A percentile compares a stretch with the other conserved stretches of the same genome.
These are phyloP conservation scores for Coregonus sp. DNA, from an alignment of 2,797 vertebrate genomes.

Conservation along the genomic window DNA sequence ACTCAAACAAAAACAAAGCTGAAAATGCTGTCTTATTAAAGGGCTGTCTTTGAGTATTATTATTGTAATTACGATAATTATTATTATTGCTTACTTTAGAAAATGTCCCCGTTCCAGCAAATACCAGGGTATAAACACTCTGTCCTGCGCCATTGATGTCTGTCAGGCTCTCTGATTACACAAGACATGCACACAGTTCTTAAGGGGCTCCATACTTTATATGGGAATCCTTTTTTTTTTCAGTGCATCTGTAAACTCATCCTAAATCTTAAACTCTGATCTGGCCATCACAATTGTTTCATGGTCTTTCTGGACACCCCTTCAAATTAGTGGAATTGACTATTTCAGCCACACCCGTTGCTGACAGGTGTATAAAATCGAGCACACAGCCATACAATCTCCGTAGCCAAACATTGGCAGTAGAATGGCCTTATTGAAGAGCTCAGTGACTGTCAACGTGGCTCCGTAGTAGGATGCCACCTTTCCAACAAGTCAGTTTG, in stretches of 20 bases:
- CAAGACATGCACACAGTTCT: background rate
- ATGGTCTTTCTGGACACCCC: background rate
- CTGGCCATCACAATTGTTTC: background rate
- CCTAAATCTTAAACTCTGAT: background rate
- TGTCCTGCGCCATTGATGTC: background rate
- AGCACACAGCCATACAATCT: too few relatives aligned
- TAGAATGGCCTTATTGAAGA: too few relatives aligned
- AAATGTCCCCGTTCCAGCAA: background rate
- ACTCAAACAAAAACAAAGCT: background rate
- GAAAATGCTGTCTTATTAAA: background rate
- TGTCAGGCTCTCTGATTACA: background rate
- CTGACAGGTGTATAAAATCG: too few relatives aligned
- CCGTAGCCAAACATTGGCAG: too few relatives aligned
- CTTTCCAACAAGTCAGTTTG: too few relatives aligned
- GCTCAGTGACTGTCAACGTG: too few relatives aligned
- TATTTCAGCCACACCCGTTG: too few relatives aligned
- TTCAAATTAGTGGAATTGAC: too few relatives aligned
- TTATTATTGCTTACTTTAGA: slow-evolving; percentile 12
- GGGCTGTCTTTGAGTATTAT: background rate
- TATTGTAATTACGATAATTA: background rate
- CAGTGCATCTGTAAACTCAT: background rate
- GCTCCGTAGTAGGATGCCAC: too few relatives aligned
- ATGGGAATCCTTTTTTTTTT: background rate
- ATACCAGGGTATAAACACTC: background rate
- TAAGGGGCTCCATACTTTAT: background rate